Percentiles rank a stretch among this genome's conserved stretches.
phyloP scores from a whole-genome alignment of 2,113 vertebrate genomes.

The Craseonycteris thonglongyai region DNA sequence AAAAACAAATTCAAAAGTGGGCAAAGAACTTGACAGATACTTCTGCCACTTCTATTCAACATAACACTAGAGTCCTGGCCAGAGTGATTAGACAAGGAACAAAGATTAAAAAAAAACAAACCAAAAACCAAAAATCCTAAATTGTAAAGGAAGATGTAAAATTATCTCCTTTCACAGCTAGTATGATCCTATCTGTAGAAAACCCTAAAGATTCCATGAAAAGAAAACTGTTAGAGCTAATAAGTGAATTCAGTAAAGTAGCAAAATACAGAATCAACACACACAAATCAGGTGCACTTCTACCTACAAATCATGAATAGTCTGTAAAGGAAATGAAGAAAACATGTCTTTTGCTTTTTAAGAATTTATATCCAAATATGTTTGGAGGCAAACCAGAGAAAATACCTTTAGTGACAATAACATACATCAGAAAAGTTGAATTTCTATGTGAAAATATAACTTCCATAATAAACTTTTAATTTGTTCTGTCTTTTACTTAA shows the following conservation, averaged over 20 bases:
- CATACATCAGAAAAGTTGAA: not conserved
- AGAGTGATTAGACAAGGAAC: not conserved
- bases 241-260: not conserved
- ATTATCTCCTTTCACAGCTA: not conserved
- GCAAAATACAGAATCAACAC: not conserved
- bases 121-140: too few species aligned
- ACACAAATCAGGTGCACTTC: not conserved
- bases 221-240: not conserved
- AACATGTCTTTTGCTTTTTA: not conserved
- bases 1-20: too few species aligned
- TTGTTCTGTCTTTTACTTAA: not conserved
- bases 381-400: not conserved
- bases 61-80: not conserved
- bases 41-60: not conserved
- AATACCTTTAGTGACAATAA: not conserved
- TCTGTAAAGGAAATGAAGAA: not conserved
- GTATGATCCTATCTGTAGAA: not conserved
- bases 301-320: not conserved
- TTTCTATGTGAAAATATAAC: not conserved
- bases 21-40: too few species aligned
- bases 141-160: not conserved
- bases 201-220: not conserved
- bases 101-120: not conserved
- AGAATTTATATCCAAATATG: not conserved
- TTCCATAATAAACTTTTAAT: not conserved